Evolutionary conservation across 2,797 vertebrate species (phyloP), one percentile per base, ranked within the genome.

Genomic region (Periparus ater): DNA sequence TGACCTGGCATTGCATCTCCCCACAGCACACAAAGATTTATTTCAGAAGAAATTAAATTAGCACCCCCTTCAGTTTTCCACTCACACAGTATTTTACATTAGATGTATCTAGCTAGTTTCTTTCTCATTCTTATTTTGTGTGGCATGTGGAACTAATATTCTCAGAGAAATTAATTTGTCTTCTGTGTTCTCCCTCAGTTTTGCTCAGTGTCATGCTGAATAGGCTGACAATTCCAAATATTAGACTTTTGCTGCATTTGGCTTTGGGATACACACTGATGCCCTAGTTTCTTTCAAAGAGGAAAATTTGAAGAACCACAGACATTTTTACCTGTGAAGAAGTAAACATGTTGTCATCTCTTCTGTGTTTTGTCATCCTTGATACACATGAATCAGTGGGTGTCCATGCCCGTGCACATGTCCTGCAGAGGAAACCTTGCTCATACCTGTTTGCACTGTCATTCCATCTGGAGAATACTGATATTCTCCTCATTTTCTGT

Each of bases 401-500:
- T 71, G 26, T 27, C 47, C 4, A 9, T 40, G 19, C 17, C 25
- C 54, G 15, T 25, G n/a, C 1, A 1, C 0, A 0, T 0, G 3
- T 27, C 17, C 48, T 72, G 6, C 40, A 70, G 78, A 71, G 18
- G 12, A 75, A 72, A 44, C 26, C 34, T 93, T 63, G 63, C 10
- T 22, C 22, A 3, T 26, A 23, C 7, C 13, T 21, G 9, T 62
- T 51, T 66, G 13, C 26, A 50, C 30, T 82, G 32, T 63, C 17
- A 76, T 77, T 7, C 21, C 21, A n/a, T 8, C 25, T 40, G 21
- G 4, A 66, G 13, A 66, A n/a, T 57, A 38, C 13, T 30, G 26
- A 21, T 17, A 45, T 57, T 58, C 5, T 32, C 15, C 20, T 42
- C 3, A 27, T 38, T 62, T 82, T 48, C 63, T 58, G n/a, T 38